Conservation (phyloP, 1,140 invertebrate genomes). For the Trialeurodes vaporariorum region DNA sequence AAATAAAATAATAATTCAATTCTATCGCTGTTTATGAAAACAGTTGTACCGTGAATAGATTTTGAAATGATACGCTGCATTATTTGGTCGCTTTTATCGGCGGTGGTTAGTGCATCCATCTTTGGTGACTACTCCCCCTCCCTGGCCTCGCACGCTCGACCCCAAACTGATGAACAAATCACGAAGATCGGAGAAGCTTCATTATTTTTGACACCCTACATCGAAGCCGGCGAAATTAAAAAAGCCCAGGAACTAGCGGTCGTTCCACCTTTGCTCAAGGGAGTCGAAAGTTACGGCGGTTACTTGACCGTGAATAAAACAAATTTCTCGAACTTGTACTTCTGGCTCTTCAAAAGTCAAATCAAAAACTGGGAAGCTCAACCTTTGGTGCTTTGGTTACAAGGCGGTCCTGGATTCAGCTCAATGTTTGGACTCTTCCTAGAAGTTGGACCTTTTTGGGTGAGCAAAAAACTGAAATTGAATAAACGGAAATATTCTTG, state of each 20-base stretch:
- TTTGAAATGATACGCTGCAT: too few species aligned
- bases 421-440: constrained; percentile 69
- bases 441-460: constrained; percentile 48
- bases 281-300: constrained; percentile 40
- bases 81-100: too few species aligned
- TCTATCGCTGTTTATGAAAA: too few species aligned
- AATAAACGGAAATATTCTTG: constrained; percentile 52
- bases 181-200: too few species aligned
- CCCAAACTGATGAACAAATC: too few species aligned
- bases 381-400: constrained; percentile 65
- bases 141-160: too few species aligned
- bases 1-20: too few species aligned
- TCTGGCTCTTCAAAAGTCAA: constrained; percentile 34
- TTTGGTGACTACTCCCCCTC: too few species aligned
- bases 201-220: constrained; percentile 19
- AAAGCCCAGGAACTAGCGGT: constrained; percentile 13
- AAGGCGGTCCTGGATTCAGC: constrained; percentile 69
- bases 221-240: constrained; percentile 14
- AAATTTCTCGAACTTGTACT: constrained; percentile 46
- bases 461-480: too few species aligned
- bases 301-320: constrained; percentile 57
- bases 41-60: too few species aligned
- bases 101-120: too few species aligned
- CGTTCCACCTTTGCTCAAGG: too few species aligned
- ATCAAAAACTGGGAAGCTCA: constrained; percentile 18